Base-by-base conservation (phyloP, 2,888 invertebrate genomes). In the Melanotus villosus region DNA sequence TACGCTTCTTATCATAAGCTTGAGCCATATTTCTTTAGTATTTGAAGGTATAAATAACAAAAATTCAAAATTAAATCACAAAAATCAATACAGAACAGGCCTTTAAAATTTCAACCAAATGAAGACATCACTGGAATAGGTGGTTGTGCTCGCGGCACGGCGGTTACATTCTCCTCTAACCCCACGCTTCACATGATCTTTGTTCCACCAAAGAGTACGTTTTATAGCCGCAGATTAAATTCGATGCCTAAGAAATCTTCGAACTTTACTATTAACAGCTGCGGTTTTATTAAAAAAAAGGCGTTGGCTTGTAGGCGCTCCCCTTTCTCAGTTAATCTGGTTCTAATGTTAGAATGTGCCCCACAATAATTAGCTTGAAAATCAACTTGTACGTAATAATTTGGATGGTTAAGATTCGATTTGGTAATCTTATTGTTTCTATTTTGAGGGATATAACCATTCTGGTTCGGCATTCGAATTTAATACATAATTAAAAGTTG, bases 41-140 rank as follows among this genome's bases (percentile, higher is more conserved):
- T 34, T 3, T 1, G 4, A n/a, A 34, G 12, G 26, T 26, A 6
- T 12, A 4, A 38, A 10, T n/a, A 38, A 6, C 5, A 38, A 43
- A 9, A n/a, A 2, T 47, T 3, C 23, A 26, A 12, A 30, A 50
- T 26, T 26, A 30, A n/a, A 50, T 12, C 23, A 50, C 23, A 2
- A 26, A 50, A 7, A 0, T 6, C 14, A 12, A 30, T 14, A 26
- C 52, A 38, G 63, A 63, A 52, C 50, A 2, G 26, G 54, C 54
- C 64, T 64, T 63, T 64, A 54, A 64, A 26, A 56, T 26, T 50
- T 45, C 38, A 68, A 72, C 68, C 57, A 76, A 72, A 76, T 76
- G 73, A 76, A 76, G 76, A 76, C 76, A 76, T 76, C 76, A 76
- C 58, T 52, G 71, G 68, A 73, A 76, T 74, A 75, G 76, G 73